Evolutionary conservation across 2,797 vertebrate species (phyloP), one percentile per base, ranked within the genome.

Genomic region (Brotula barbata): DNA sequence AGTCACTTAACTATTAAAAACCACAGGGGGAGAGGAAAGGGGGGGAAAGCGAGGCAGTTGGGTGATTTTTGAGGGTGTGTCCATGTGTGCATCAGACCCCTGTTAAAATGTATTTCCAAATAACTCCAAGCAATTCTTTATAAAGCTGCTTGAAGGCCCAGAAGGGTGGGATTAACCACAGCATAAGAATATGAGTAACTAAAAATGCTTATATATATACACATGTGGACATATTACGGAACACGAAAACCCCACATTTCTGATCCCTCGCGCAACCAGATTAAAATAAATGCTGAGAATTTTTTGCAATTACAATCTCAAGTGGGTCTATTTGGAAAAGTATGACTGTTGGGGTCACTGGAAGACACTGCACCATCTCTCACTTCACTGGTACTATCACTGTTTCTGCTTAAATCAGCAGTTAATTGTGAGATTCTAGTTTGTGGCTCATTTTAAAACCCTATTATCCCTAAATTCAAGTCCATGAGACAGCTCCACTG

Each of bases 311-410:
- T 47, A 53, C 76, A 59, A 64, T 78, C 68, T 62, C 62, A 80
- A 66, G 4, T 28, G 25, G 49, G 63, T 77, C 74, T 74, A 23
- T 74, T 62, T 25, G 57, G 44, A 54, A 37, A 33, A 51, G 40
- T 75, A 53, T 17, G 71, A 56, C 7, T 50, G 50, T 37, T 6
- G 33, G 51, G 58, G 62, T 42, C 48, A 78, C 84, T 87, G 84
- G 78, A 90, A 88, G 88, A 90, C 88, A 89, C 87, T 77, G 85
- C 77, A 73, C 78, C 84, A 80, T 73, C 80, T 84, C 83, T 88
- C 87, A 49, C 41, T 68, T 84, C 78, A 68, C 84, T 87, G 87
- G 81, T 85, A 80, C 84, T 78, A 73, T 84, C 37, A 64, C 75
- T 78, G 68, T 74, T 78, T 70, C 70, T 78, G 73, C 70, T 78